A percentile compares a stretch with the other conserved stretches of the same genome.
phyloP scores from a whole-genome alignment of 2,113 vertebrate genomes.

The Lagopus leucura region DNA sequence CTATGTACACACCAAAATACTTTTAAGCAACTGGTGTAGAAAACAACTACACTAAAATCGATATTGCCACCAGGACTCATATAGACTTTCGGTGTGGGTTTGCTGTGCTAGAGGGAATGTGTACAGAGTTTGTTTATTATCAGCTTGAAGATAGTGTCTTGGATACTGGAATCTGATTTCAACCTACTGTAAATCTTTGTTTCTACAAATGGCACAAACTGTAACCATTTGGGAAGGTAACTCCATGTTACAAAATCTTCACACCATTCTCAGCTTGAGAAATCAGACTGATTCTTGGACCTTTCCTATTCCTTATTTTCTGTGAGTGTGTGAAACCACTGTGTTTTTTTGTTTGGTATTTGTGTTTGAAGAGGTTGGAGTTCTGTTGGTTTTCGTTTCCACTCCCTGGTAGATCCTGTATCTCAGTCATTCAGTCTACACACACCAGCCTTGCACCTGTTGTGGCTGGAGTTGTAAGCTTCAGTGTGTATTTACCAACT shows the following conservation, averaged over 20 bases:
- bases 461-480: neutral
- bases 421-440: neutral
- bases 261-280: neutral
- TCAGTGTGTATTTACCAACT: neutral
- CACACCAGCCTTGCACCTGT: neutral
- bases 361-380: neutral
- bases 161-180: neutral
- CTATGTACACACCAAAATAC: neutral
- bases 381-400: constrained; percentile 25
- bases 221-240: neutral
- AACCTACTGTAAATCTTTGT: neutral
- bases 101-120: neutral
- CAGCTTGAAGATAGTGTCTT: neutral
- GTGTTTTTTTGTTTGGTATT: rapidly evolving
- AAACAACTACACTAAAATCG: neutral
- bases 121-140: neutral
- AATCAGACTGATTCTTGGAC: neutral
- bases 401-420: neutral
- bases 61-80: neutral
- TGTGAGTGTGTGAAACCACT: neutral
- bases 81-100: neutral
- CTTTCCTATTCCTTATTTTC: neutral
- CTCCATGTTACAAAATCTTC: neutral
- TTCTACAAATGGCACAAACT: neutral
- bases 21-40: neutral